phyloP scores from a whole-genome alignment of 2,113 vertebrate species.

The Isurus oxyrinchus region DNA sequence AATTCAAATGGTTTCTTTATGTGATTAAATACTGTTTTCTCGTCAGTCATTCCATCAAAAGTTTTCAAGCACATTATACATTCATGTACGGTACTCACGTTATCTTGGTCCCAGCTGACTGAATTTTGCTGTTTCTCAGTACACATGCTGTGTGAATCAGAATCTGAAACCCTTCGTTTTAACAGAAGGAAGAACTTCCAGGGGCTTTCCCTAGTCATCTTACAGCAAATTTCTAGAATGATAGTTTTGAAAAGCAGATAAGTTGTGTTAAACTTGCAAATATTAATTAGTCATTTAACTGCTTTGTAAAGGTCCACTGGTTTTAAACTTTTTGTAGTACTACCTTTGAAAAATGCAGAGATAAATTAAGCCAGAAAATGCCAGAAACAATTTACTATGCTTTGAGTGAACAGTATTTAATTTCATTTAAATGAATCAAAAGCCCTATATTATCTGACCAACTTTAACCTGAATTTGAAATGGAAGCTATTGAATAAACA shows the following conservation, averaged over 20 bases:
- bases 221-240: background rate
- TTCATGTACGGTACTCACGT: background rate
- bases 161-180: slow-evolving; percentile 10
- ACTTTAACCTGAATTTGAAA: background rate
- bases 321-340: background rate
- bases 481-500: background rate
- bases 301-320: background rate
- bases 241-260: background rate
- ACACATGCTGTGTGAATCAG: slow-evolving; percentile 6
- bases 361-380: background rate
- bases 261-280: background rate
- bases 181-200: slow-evolving; percentile 22
- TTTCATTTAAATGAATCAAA: background rate
- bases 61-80: background rate
- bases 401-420: background rate
- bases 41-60: background rate
- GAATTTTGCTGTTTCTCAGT: background rate
- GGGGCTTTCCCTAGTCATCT: slow-evolving; percentile 7
- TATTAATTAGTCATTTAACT: slow-evolving; percentile 25
- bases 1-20: background rate
- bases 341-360: background rate
- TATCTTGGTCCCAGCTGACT: background rate
- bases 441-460: background rate
- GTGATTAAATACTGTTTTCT: background rate
- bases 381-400: background rate